These are phyloP conservation scores for Battus philenor DNA, from an alignment of 1,140 invertebrate species.

Conservation along the genomic window DNA sequence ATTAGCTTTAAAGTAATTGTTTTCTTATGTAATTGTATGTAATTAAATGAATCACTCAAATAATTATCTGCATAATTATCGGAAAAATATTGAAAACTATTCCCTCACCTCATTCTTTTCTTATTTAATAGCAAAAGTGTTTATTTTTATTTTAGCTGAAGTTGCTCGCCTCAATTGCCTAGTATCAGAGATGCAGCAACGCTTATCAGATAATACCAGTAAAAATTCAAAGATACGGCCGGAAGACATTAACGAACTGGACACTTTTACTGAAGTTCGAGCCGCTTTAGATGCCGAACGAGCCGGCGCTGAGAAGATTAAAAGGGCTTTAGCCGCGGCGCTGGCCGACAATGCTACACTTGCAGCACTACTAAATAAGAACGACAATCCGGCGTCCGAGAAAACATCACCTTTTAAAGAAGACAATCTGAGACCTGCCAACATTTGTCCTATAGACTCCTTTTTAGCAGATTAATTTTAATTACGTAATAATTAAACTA, in stretches of 20 bases:
- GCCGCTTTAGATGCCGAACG: slow-evolving; percentile 45
- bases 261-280: slow-evolving; percentile 36
- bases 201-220: slow-evolving; percentile 19
- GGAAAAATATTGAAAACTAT: too few relatives aligned
- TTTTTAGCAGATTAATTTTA: slow-evolving; percentile 50
- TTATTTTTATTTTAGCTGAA: slow-evolving; percentile 42
- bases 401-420: slow-evolving; percentile 14
- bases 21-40: too few relatives aligned
- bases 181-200: slow-evolving; percentile 38
- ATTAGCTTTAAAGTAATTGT: too few relatives aligned
- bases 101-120: too few relatives aligned
- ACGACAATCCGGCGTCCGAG: slow-evolving; percentile 23
- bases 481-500: not conserved
- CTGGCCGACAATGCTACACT: slow-evolving; percentile 45
- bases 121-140: slow-evolving; percentile 1
- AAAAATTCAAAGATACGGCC: slow-evolving; percentile 18
- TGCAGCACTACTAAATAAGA: slow-evolving; percentile 35
- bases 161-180: slow-evolving; percentile 35
- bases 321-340: slow-evolving; percentile 42
- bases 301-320: slow-evolving; percentile 38
- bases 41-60: too few relatives aligned
- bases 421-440: slow-evolving; percentile 24
- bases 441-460: slow-evolving; percentile 48
- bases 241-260: slow-evolving; percentile 21
- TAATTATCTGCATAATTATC: too few relatives aligned